A percentile compares a stretch with the other conserved stretches of the same genome.
phyloP scores from a whole-genome alignment of 1,140 invertebrate genomes.

The Vollenhovia emeryi region DNA sequence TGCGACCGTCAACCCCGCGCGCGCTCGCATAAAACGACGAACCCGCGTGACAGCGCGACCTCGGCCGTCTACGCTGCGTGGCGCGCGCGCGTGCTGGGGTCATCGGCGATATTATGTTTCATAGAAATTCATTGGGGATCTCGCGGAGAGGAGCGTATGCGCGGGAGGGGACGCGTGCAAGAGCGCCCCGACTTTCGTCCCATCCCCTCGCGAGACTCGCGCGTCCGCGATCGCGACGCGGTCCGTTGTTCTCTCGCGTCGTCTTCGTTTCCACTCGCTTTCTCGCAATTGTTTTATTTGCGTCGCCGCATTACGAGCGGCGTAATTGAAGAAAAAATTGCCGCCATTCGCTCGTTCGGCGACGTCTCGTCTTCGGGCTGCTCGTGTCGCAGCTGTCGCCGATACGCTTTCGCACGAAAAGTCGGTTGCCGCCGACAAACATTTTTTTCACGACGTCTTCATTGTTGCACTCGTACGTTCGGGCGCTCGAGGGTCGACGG shows the following conservation, averaged over 20 bases:
- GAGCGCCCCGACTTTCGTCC: too few relatives aligned
- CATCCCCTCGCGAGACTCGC: too few relatives aligned
- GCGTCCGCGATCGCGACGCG: too few relatives aligned
- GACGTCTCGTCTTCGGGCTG: slow-evolving; percentile 16
- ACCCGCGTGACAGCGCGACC: slow-evolving; percentile 63
- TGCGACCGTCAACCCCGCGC: slow-evolving; percentile 79
- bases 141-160: slow-evolving; percentile 6
- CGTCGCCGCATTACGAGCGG: neutral
- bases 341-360: slow-evolving; percentile 38
- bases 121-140: slow-evolving; percentile 70
- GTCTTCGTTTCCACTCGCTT: neutral
- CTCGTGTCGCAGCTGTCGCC: slow-evolving; percentile 61
- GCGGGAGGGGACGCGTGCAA: neutral
- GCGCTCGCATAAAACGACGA: slow-evolving; percentile 73
- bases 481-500: slow-evolving; percentile 51
- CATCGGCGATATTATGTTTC: slow-evolving; percentile 69
- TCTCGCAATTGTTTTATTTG: slow-evolving; percentile 30
- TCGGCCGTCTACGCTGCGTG: slow-evolving; percentile 41
- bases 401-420: slow-evolving; percentile 50
- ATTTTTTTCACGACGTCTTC: slow-evolving; percentile 65
- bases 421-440: slow-evolving; percentile 69
- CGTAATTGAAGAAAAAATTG: neutral
- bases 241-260: too few relatives aligned
- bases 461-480: slow-evolving; percentile 58
- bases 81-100: slow-evolving; percentile 36